Evolutionary conservation across 1,140 invertebrate species (phyloP).

Genomic region (Andrena cerasifolii): DNA sequence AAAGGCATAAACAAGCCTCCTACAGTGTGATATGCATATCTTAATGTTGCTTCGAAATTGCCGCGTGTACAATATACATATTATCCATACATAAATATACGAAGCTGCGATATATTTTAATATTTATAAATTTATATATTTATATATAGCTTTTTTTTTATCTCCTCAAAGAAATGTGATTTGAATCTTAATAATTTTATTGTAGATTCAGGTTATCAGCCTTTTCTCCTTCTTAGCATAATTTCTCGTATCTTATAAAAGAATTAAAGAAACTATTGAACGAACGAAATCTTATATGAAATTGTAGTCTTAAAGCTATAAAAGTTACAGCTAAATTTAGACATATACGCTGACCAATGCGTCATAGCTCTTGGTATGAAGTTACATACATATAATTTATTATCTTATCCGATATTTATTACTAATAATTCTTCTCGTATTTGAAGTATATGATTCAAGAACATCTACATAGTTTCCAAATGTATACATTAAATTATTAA

Average conservation of each 20-base stretch:
- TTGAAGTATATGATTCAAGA: constrained; percentile 49
- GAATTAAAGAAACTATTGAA: constrained; percentile 52
- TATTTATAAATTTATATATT: constrained; percentile 47
- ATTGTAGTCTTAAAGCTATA: constrained; percentile 77
- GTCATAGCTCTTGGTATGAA: constrained; percentile 75
- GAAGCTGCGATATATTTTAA: constrained; percentile 40
- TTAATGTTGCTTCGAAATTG: constrained; percentile 18
- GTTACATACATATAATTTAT: constrained; percentile 77
- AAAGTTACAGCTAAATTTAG: constrained; percentile 81
- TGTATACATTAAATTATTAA: constrained; percentile 45
- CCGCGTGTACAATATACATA: constrained; percentile 21
- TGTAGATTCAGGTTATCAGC: constrained; percentile 50
- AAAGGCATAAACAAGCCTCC: constrained; percentile 64
- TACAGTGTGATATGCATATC: constrained; percentile 51
- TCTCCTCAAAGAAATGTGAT: constrained; percentile 38
- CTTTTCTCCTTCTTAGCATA: constrained; percentile 44
- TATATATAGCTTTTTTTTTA: constrained; percentile 25
- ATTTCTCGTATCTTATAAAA: constrained; percentile 37
- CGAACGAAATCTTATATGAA: constrained; percentile 62
- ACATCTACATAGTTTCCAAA: constrained; percentile 62
- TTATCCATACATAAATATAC: constrained; percentile 40
- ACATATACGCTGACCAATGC: constrained; percentile 82
- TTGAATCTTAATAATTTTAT: constrained; percentile 48
- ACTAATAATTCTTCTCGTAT: constrained; percentile 70
- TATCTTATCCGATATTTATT: constrained; percentile 63